Percentiles rank a stretch among this genome's conserved stretches.
Evolutionary conservation across 2,113 vertebrate species (phyloP).

Genomic region (Ptyas mucosa): DNA sequence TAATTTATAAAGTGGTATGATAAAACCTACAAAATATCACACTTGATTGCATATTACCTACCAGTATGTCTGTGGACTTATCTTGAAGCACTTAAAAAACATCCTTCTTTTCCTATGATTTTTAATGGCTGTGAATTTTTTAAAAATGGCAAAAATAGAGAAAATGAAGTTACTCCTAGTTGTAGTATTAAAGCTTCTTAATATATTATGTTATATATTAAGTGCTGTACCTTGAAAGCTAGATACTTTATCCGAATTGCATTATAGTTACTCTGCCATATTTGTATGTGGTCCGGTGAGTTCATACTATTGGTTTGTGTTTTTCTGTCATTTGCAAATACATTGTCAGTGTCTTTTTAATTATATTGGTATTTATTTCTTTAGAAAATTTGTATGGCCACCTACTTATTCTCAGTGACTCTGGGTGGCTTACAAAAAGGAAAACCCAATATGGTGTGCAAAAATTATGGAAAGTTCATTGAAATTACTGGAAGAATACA

Average conservation of each 20-base stretch:
- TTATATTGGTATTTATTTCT: neutral
- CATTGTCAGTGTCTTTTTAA: neutral
- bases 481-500: too few relatives aligned
- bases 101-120: slow-evolving; percentile 45
- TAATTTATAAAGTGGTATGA: slow-evolving; percentile 57
- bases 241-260: slow-evolving; percentile 23
- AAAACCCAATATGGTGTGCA: neutral
- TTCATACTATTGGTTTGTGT: neutral
- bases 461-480: neutral
- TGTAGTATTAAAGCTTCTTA: slow-evolving; percentile 38
- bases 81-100: slow-evolving; percentile 51
- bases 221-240: slow-evolving; percentile 30
- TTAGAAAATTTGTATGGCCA: neutral
- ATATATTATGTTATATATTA: too few relatives aligned
- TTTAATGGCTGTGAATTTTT: slow-evolving; percentile 49
- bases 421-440: too few relatives aligned
- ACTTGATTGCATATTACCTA: slow-evolving; percentile 52
- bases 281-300: neutral
- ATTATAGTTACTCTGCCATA: neutral
- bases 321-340: slow-evolving; percentile 4
- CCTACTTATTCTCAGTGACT: too few relatives aligned
- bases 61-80: slow-evolving; percentile 53
- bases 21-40: slow-evolving; percentile 57
- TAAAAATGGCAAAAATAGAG: slow-evolving; percentile 40
- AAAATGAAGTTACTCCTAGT: slow-evolving; percentile 47